Evolutionary conservation across 1,140 invertebrate species (phyloP), one percentile per base, ranked within the genome.

Genomic region (Neelides sp.): DNA sequence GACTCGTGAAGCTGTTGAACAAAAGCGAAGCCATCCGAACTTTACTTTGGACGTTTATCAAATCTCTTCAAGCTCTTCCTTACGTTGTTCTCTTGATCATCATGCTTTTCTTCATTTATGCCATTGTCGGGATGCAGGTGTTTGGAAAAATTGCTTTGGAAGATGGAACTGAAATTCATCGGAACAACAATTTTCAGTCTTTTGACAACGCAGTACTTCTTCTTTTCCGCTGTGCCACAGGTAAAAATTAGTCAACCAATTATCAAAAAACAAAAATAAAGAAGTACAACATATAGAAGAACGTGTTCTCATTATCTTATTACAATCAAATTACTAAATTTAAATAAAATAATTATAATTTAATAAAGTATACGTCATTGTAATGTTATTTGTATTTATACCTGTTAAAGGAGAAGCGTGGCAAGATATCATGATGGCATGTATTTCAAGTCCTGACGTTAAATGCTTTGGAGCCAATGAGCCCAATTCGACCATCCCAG

Each of bases 71-170:
- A 77, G 95, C 96, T 24, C 71, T 99, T 62, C 96, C 95, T 15
- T 99, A 99, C 69, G 95, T 99, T 61, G 93, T 93, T 5, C 75
- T 99, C 47, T 78, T 99, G 4, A 99, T 99, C 63, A 85, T 98
- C 13, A 85, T 99, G 80, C 75, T 99, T 34, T 99, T 99, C 72
- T 98, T 99, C 74, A 98, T 99, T 63, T 98, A 98, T 66, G 95
- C 95, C 50, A 93, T 98, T 17, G 96, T 99, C 64, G 95, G 95
- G 54, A 98, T 98, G 95, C 95, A 98, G 81, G 82, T 97, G 51
- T 98, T 98, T 73, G 94, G 94, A 28, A 96, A 93, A 74, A 97
- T 99, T 56, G 80, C 80, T 3, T 73, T 93, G 51, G 65, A 75
- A 58, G 74, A 79, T 40, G 79, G 78, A 0, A 85, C 85, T 4